phyloP scores from a whole-genome alignment of 2,888 invertebrate species.

The Drepanosiphum platanoidis region DNA sequence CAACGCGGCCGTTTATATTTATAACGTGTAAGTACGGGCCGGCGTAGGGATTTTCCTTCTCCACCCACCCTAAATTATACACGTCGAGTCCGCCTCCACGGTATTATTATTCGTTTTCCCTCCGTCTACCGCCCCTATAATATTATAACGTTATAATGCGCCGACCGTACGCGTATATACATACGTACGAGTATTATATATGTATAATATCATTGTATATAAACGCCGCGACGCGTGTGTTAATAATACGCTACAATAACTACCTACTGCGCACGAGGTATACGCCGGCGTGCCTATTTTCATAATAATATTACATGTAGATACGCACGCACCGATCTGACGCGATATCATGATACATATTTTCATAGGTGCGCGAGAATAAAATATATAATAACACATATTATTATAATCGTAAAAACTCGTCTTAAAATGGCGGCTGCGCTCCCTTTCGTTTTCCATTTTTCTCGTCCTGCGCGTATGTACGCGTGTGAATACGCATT shows the following conservation, averaged over 20 bases:
- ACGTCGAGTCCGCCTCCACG: not conserved
- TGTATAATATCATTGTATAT: too few relatives aligned
- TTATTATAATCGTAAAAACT: slow-evolving; percentile 24
- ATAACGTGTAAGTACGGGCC: too few relatives aligned
- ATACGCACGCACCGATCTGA: not conserved
- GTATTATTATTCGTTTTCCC: not conserved
- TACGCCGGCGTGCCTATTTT: not conserved
- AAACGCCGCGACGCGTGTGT: not conserved
- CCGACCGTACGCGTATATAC: not conserved
- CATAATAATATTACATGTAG: not conserved
- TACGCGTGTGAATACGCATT: too few relatives aligned
- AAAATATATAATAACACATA: not conserved
- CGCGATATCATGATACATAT: not conserved
- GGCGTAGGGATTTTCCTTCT: not conserved
- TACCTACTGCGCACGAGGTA: not conserved
- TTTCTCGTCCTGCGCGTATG: not conserved
- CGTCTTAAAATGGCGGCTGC: slow-evolving; percentile 22
- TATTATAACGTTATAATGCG: not conserved
- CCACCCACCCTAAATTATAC: not conserved
- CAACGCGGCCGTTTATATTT: not conserved
- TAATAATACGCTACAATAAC: too few relatives aligned
- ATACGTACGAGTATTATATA: not conserved
- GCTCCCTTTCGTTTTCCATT: not conserved
- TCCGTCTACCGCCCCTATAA: not conserved
- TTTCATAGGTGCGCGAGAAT: not conserved